Base-by-base conservation (phyloP, 2,888 invertebrate genomes). In the Orthonevra nobilis region DNA sequence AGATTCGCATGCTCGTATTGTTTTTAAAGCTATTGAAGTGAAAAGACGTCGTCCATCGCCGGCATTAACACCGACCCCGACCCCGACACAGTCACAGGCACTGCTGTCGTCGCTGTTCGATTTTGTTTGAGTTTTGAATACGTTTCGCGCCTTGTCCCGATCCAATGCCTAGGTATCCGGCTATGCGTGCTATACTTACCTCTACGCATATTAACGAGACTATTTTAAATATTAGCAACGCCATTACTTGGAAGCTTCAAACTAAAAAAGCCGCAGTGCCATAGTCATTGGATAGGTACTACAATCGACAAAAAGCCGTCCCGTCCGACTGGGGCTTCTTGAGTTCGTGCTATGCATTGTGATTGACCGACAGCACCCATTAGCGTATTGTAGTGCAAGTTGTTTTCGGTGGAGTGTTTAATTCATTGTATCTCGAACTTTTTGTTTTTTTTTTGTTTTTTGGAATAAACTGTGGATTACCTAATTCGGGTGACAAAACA, bases 11-110 rank as follows among this genome's bases (percentile, higher is more conserved):
- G 30, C 23, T 58, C 15, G 46, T 77, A 70, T 70, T 70, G 58
- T 66, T 70, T 77, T 60, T 40, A 70, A 46, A 77, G 72, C 77
- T 66, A 54, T 46, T 70, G 77, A 46, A 60, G 60, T 34, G 70
- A 66, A 34, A 44, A 77, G 70, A 77, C 77, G 72, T 77, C 9
- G 32, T n/a, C n/a, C n/a, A n/a, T n/a, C n/a, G n/a, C n/a, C n/a
- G n/a, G n/a, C n/a, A n/a, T n/a, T n/a, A n/a, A n/a, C n/a, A n/a
- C n/a, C n/a, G n/a, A n/a, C n/a, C n/a, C n/a, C n/a, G n/a, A n/a
- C n/a, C n/a, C n/a, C n/a, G n/a, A n/a, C n/a, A n/a, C n/a, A n/a
- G n/a, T n/a, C n/a, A n/a, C n/a, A n/a, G n/a, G n/a, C n/a, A n/a
- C n/a, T n/a, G n/a, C n/a, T n/a, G n/a, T 40, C 23, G 32, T 15